Conservation (phyloP, 2,113 vertebrate species). For the Pteruthius melanotis region DNA sequence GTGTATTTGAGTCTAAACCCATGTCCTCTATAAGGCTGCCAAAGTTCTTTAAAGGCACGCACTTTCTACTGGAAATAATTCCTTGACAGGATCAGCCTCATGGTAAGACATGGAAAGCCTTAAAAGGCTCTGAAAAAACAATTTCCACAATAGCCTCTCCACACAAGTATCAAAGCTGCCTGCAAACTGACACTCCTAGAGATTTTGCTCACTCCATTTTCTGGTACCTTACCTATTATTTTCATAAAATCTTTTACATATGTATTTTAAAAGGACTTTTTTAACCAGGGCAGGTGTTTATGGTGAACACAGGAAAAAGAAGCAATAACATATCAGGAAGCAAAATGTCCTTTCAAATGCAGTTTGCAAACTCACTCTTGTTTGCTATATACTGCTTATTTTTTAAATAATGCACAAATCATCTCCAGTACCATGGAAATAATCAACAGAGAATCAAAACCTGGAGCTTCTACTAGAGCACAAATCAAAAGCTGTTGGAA, state of each 20-base stretch:
- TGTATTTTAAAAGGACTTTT: background rate
- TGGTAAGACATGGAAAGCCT: background rate
- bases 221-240: background rate
- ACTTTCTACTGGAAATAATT: background rate
- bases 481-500: conserved; percentile 82
- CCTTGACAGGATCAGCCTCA: background rate
- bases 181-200: background rate
- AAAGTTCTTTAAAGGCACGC: background rate
- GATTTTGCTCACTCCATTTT: background rate
- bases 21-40: background rate
- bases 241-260: background rate
- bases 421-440: conserved; percentile 76
- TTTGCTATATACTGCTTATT: conserved; percentile 62
- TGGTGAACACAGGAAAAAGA: background rate
- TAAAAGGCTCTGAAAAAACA: background rate
- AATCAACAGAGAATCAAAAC: conserved; percentile 82
- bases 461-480: conserved; percentile 73
- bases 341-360: conserved; percentile 56
- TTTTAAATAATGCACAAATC: conserved; percentile 77
- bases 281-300: background rate
- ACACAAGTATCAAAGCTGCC: background rate
- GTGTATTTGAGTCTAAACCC: background rate
- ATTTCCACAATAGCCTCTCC: background rate
- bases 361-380: conserved; percentile 73
- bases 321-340: conserved; percentile 13